Base-by-base conservation (phyloP, 2,888 invertebrate species). In the Ypsolopha sequella region DNA sequence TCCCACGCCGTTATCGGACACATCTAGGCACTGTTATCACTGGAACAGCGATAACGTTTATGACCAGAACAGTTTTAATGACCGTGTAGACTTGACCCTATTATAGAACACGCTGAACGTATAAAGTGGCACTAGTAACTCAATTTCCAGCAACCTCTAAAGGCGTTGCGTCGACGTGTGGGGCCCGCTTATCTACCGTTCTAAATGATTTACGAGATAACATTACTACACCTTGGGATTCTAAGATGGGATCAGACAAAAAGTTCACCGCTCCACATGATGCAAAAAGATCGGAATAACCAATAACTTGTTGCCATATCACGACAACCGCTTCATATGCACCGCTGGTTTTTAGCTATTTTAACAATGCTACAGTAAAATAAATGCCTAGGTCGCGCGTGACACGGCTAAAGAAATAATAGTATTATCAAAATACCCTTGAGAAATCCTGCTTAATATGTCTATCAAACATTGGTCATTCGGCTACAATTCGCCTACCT, bases 301-400 rank as follows among this genome's bases (percentile, higher is more conserved):
- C 24, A 24, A 24, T 54, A 56, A 65, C 55, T 59, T 56, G 61
- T 58, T 68, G 70, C 61, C 65, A 70, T 72, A 65, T 70, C 66
- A 65, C 66, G 64, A 60, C 60, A 52, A 47, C 35, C 55, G 56
- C 7, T 45, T 44, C 51, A 55, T 24, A 24, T 24, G 49, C 47
- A 43, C 10, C 43, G 48, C 36, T 48, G 9, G 36, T 14, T 9
- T 48, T 50, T 51, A 35, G 41, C 46, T 9, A 51, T 48, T 46
- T 8, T 24, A 43, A 43, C 54, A 24, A 50, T 46, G 49, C 49
- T 51, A 51, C 51, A 50, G 36, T 24, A 2, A 45, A 48, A 45
- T 61, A 76, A 79, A 80, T 78, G 73, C 70, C 76, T 78, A 77
- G 80, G 78, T 76, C 80, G 79, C 72, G 74, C 60, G 46, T 58